These are phyloP conservation scores for Cyphomyrus plagiostoma DNA, from an alignment of 2,113 vertebrate species.

Conservation along the genomic window DNA sequence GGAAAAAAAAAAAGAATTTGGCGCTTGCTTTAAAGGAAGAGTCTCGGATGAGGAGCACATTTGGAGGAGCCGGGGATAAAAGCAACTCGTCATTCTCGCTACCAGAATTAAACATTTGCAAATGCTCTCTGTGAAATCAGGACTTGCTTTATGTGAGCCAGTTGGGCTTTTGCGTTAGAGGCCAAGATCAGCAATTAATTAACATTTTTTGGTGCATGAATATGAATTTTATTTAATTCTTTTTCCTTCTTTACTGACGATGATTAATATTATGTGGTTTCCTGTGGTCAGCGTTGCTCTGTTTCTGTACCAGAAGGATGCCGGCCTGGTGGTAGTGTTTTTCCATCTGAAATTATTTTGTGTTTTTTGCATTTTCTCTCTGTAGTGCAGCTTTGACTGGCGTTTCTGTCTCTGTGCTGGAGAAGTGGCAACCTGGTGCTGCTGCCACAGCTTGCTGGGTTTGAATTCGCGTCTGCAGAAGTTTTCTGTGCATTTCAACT, in stretches of 20 bases:
- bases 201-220: neutral
- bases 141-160: slow-evolving; percentile 28
- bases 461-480: neutral
- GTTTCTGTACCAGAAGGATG: neutral
- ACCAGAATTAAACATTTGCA: slow-evolving; percentile 37
- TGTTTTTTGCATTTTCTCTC: neutral
- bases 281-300: neutral
- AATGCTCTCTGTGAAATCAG: slow-evolving; percentile 27
- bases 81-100: slow-evolving; percentile 28
- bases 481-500: neutral
- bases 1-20: slow-evolving; percentile 3
- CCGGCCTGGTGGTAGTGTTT: neutral
- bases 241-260: neutral
- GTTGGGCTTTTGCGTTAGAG: slow-evolving; percentile 23
- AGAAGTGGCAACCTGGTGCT: neutral
- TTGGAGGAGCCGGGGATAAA: slow-evolving; percentile 24
- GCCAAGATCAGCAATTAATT: slow-evolving; percentile 27
- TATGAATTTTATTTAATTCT: neutral
- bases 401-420: neutral
- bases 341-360: slow-evolving; percentile 14
- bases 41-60: slow-evolving; percentile 23
- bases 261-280: slow-evolving; percentile 1
- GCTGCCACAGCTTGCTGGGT: neutral
- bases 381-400: neutral
- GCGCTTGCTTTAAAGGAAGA: slow-evolving; percentile 23